Percentiles rank a stretch among this genome's conserved stretches.
Evolutionary conservation across 2,888 invertebrate species (phyloP).

Genomic region (Eristalis arbustorum): DNA sequence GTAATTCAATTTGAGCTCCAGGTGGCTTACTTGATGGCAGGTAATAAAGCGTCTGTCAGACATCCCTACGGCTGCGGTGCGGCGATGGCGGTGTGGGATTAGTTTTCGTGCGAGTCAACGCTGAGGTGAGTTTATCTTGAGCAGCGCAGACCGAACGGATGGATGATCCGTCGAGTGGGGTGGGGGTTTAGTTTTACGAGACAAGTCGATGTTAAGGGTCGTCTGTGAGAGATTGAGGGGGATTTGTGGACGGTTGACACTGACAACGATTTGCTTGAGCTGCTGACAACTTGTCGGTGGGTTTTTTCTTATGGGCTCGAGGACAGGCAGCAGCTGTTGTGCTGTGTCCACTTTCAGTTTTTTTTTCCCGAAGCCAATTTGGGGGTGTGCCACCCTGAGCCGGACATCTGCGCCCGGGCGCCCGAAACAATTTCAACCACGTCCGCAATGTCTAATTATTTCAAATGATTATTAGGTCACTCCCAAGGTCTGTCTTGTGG

Average conservation of each 20-base stretch:
- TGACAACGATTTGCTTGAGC: no score
- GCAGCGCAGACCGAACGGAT: background rate
- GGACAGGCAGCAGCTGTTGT: no score
- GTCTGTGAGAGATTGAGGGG: background rate
- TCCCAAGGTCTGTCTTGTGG: background rate
- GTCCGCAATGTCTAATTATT: conserved; percentile 40
- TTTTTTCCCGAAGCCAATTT: no score
- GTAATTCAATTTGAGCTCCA: conserved; percentile 59
- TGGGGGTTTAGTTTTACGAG: background rate
- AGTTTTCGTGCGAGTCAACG: background rate
- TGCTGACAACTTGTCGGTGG: no score
- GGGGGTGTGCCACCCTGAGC: no score
- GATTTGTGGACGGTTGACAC: no score
- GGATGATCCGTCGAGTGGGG: background rate
- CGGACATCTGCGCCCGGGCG: background rate
- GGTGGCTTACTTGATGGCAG: conserved; percentile 49
- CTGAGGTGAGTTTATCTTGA: background rate
- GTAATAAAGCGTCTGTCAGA: conserved; percentile 57
- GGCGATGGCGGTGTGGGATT: background rate
- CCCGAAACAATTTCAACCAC: background rate
- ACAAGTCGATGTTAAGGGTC: background rate
- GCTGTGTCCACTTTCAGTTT: no score
- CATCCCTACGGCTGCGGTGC: conserved; percentile 4
- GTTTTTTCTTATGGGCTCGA: no score
- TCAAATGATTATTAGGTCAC: conserved; percentile 41